Conservation (phyloP, 2,888 invertebrate genomes). For the Lucinisca nassula region DNA sequence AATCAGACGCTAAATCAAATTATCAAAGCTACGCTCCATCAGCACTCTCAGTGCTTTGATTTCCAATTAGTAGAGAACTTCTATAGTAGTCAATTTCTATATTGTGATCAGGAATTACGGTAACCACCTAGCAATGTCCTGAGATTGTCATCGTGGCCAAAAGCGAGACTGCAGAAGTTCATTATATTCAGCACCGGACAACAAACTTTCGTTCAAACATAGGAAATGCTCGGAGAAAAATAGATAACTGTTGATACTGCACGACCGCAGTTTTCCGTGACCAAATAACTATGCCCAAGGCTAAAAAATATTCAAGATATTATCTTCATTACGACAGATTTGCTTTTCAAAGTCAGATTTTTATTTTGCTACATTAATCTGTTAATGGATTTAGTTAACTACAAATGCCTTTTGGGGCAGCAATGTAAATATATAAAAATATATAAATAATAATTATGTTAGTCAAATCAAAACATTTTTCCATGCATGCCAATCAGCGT, state of each 20-base stretch:
- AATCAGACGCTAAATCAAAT: too few relatives aligned
- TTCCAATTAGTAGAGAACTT: not conserved
- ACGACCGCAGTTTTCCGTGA: not conserved
- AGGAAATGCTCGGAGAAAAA: not conserved
- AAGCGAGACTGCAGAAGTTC: not conserved
- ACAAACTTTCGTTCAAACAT: not conserved
- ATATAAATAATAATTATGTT: too few relatives aligned
- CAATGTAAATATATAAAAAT: not conserved
- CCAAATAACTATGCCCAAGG: not conserved
- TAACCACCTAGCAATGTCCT: constrained; percentile 7
- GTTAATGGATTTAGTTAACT: not conserved
- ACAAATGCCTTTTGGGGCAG: not conserved
- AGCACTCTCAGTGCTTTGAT: too few relatives aligned
- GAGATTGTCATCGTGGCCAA: not conserved
- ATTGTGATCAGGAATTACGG: constrained; percentile 20
- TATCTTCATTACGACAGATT: not conserved
- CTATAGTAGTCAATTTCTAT: constrained; percentile 28
- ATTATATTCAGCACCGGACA: not conserved
- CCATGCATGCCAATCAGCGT: too few relatives aligned
- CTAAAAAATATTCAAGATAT: not conserved
- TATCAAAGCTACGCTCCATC: too few relatives aligned
- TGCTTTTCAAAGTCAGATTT: not conserved
- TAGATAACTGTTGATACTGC: not conserved
- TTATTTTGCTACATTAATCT: not conserved
- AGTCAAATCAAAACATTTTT: too few relatives aligned